Base-by-base conservation (phyloP, 2,797 vertebrate species). In the Danio choprae region DNA sequence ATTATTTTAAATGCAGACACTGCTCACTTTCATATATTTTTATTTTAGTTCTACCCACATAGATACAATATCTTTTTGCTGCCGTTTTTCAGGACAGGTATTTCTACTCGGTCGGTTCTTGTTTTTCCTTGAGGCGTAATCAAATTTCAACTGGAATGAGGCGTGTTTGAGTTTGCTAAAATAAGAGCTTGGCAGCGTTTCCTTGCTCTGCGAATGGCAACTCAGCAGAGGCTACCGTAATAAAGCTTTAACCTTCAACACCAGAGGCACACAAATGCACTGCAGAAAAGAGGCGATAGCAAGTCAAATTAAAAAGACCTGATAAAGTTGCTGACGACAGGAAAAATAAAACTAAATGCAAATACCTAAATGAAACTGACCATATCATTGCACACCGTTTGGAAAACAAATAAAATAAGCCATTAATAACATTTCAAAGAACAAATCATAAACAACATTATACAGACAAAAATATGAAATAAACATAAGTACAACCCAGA, bases 121-220 rank as follows among this genome's bases (percentile, higher is more conserved):
- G 41, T 22, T 36, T 71, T 71, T 71, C 38, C 46, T 7, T 36
- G 67, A 79, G 13, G 67, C 53, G 1, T 41, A 40, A 48, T 77
- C 41, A 38, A 46, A 68, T 22, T 15, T 79, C 29, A 20, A 7
- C 53, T 18, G 46, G 58, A 72, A 79, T 72, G 58, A 62, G 67
- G 40, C 7, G 7, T 36, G 77, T 51, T 79, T 70, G 67, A 71
- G 65, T 63, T 53, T 71, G 56, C 67, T 79, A 79, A 70, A 71
- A 51, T 71, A 53, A 36, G 43, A 60, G n/a, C 46, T 70, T 70
- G 38, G 38, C 77, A 48, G 63, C 1, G 12, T 12, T 11, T 63
- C 18, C 16, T 9, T 36, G 29, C 18, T 74, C 56, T n/a, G 13
- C 16, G 60, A 74, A 12, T 12, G 18, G 36, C 9, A 20, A 0